Evolutionary conservation across 2,888 invertebrate genomes (phyloP).

Genomic region (Lithophane socia): DNA sequence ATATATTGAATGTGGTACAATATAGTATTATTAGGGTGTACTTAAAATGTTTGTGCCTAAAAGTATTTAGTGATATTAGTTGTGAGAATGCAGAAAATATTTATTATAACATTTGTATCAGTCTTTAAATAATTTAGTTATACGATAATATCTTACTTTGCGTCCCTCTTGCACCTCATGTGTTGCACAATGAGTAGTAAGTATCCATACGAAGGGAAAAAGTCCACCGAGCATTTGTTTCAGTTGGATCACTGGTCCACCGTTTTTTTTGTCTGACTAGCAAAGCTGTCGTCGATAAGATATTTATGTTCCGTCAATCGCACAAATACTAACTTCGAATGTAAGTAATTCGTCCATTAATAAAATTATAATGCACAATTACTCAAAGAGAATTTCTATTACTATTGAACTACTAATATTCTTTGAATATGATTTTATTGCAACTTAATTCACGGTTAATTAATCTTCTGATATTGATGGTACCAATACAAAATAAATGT

Average conservation of each 20-base stretch:
- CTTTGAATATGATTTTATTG: slow-evolving; percentile 39
- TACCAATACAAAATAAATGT: slow-evolving; percentile 66
- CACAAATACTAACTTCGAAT: slow-evolving; percentile 49
- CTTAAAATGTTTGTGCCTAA: slow-evolving; percentile 75
- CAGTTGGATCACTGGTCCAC: not conserved
- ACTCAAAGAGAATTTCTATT: slow-evolving; percentile 40
- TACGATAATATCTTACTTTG: slow-evolving; percentile 21
- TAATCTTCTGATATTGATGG: slow-evolving; percentile 55
- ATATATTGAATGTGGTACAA: slow-evolving; percentile 65
- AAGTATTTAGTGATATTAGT: slow-evolving; percentile 62
- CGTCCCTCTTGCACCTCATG: not conserved
- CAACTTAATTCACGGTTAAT: slow-evolving; percentile 41
- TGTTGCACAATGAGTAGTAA: not conserved
- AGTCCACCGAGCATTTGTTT: not conserved
- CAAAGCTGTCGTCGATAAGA: not conserved
- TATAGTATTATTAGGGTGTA: slow-evolving; percentile 79
- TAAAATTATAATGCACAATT: slow-evolving; percentile 37
- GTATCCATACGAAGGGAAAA: not conserved
- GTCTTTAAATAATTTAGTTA: slow-evolving; percentile 51
- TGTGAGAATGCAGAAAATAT: slow-evolving; percentile 58
- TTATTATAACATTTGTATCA: slow-evolving; percentile 53
- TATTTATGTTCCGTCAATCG: slow-evolving; percentile 25
- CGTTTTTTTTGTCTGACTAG: no score
- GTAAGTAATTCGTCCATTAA: slow-evolving; percentile 55
- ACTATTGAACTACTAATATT: slow-evolving; percentile 39